phyloP scores from a whole-genome alignment of 2,113 vertebrate genomes.

The Sus scrofa region T2T-Sscrofa CM000822.6:53905501-53906000 shows the following conservation, averaged over 20 bases:
- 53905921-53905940: constrained; percentile 7
- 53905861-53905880: not conserved
- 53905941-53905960: constrained; percentile 46
- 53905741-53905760: not conserved
- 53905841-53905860: constrained; percentile 10
- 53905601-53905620: not conserved
- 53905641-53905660: not conserved
- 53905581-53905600: constrained; percentile 1
- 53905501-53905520: constrained; percentile 34
- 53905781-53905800: constrained; percentile 17
- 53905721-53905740: not conserved
- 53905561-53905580: not conserved
- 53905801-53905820: not conserved
- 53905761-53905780: not conserved
- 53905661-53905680: not conserved
- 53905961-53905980: constrained; percentile 27
- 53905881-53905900: not conserved
- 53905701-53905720: not conserved
- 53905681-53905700: not conserved
- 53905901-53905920: constrained; percentile 8
- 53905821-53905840: not conserved
- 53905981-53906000: constrained; percentile 4
- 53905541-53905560: not conserved
- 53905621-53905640: not conserved
- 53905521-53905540: not conserved